Conservation (phyloP, 2,888 invertebrate genomes). For the Argyresthia albistria region DNA sequence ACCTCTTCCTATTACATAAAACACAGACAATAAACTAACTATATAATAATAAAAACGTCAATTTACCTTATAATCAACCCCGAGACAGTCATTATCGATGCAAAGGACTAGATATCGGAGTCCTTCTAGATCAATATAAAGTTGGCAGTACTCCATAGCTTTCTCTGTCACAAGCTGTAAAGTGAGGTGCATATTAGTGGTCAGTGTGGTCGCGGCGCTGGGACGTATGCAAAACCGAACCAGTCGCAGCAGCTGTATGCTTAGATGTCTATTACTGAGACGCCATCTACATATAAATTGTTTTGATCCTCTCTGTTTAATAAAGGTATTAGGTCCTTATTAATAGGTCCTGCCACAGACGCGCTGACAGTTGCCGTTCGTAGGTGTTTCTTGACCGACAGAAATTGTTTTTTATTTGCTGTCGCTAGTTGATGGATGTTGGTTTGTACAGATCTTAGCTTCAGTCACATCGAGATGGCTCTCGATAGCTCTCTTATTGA, state of each 20-base stretch:
- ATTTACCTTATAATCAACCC: too few species aligned
- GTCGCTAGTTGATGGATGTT: not conserved
- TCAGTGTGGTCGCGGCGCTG: constrained; percentile 34
- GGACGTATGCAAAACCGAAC: constrained; percentile 45
- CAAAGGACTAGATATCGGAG: too few species aligned
- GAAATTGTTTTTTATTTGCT: not conserved
- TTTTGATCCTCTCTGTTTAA: constrained; percentile 23
- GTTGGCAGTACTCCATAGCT: constrained; percentile 8
- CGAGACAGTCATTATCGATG: too few species aligned
- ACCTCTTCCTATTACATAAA: too few species aligned
- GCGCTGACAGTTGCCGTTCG: not conserved
- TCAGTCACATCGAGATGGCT: too few species aligned
- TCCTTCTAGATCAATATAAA: too few species aligned
- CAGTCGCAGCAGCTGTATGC: constrained; percentile 45
- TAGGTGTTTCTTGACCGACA: not conserved
- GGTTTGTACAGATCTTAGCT: too few species aligned
- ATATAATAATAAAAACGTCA: too few species aligned
- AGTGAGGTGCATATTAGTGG: constrained; percentile 39
- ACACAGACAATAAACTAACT: too few species aligned
- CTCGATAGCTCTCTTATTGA: too few species aligned
- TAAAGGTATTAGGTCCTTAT: constrained; percentile 12
- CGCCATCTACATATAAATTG: constrained; percentile 55
- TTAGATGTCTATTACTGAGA: constrained; percentile 41
- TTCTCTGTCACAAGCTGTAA: constrained; percentile 22
- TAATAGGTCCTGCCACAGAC: not conserved